Evolutionary conservation across 1,140 invertebrate species (phyloP), one percentile per base, ranked within the genome.

Genomic region (Drosophila bifasciata): DNA sequence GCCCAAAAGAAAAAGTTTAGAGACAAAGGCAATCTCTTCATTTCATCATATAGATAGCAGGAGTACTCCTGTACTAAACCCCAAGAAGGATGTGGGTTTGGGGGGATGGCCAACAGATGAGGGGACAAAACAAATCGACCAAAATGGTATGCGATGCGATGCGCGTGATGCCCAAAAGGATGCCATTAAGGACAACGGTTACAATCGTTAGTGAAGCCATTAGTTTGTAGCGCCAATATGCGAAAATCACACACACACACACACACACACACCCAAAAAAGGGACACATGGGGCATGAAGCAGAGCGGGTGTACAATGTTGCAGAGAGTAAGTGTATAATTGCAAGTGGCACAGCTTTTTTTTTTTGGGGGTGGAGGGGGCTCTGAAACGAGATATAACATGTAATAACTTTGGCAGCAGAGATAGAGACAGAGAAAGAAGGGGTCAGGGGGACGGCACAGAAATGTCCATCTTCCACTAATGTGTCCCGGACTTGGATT

Each of bases 181-280:
- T 76, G 83, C 83, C 84, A 88, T 88, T 89, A 88, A 83, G 70
- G 79, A 72, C 83, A 88, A 89, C 84, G 84, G 83, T 88, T 88
- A 83, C 83, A 88, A 89, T 83, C 84, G 83, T 89, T 88, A 86
- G 83, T 86, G 78, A 88, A 88, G 83, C 83, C 83, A 88, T 88
- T 88, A 88, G 83, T 89, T 88, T 58, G 71, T 40, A 78, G 70
- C 69, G 67, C 79, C 83, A 89, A 86, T 86, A 86, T 88, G 84
- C 70, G 84, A 88, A 88, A 88, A 88, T 86, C 84, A 79, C 64
- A 73, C 46, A 70, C 43, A 70, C n/a, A n/a, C n/a, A n/a, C 52
- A 63, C 28, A 64, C 84, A 79, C 64, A 73, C 52, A 63, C 28
- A 64, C 53, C 44, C 50, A 46, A 45, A 45, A 41, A 25, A n/a